phyloP scores from a whole-genome alignment of 1,140 invertebrate species.

The Alviniconcha marisindica region DNA sequence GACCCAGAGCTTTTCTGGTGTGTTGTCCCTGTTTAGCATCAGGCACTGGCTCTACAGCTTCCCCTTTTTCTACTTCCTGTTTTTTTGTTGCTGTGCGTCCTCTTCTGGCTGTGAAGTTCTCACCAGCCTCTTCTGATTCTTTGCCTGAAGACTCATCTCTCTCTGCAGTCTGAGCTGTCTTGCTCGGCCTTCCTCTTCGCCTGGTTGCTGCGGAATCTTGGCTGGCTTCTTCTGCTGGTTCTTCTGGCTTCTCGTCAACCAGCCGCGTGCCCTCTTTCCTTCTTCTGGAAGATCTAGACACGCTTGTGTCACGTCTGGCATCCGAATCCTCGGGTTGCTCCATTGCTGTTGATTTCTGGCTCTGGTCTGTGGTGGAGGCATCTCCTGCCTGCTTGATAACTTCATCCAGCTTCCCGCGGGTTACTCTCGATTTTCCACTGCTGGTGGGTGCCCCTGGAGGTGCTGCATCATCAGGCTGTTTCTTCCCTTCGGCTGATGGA shows the following conservation, averaged over 20 bases:
- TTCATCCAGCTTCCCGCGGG: not conserved
- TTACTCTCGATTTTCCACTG: not conserved
- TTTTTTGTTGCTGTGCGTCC: slow-evolving; percentile 9
- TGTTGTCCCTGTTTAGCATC: slow-evolving; percentile 15
- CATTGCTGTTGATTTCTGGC: not conserved
- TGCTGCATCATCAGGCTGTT: too few species aligned
- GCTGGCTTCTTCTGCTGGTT: not conserved
- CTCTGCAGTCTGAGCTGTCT: not conserved
- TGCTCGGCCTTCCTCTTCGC: not conserved
- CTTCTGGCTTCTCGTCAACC: not conserved
- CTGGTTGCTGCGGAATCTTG: not conserved
- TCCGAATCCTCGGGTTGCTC: not conserved
- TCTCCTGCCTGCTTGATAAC: not conserved
- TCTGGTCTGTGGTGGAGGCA: not conserved
- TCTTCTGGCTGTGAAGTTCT: not conserved
- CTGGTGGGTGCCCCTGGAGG: not conserved
- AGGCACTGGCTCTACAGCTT: not conserved
- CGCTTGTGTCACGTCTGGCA: not conserved
- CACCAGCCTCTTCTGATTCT: not conserved
- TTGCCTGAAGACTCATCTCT: not conserved
- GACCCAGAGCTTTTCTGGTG: not conserved
- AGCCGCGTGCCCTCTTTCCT: not conserved
- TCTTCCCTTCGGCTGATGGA: not conserved
- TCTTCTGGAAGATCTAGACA: not conserved
- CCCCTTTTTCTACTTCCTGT: not conserved